phyloP scores from a whole-genome alignment of 2,113 vertebrate genomes.

The Macheiramphus alcinus region DNA sequence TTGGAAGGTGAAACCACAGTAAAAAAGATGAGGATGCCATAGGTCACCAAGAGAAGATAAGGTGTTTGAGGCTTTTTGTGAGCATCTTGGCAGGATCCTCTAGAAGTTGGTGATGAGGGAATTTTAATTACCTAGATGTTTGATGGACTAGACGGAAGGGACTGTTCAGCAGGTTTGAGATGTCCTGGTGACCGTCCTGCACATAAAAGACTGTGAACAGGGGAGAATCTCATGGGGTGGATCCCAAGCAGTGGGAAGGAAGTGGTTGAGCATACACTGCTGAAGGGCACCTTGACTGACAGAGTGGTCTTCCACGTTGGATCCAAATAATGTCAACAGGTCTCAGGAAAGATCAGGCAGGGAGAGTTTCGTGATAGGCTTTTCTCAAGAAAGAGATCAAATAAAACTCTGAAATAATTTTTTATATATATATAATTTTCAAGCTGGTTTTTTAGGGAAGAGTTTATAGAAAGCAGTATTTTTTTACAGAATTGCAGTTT shows the following conservation, averaged over 20 bases:
- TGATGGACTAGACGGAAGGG: rapidly evolving
- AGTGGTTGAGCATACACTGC: background rate
- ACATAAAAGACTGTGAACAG: background rate
- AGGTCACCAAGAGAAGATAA: background rate
- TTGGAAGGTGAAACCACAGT: background rate
- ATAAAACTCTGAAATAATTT: background rate
- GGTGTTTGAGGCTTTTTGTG: background rate
- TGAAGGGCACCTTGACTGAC: background rate
- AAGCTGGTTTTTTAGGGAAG: background rate
- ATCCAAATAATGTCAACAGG: background rate
- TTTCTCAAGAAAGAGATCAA: background rate
- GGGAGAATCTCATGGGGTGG: background rate
- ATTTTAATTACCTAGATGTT: background rate
- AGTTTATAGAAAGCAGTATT: background rate
- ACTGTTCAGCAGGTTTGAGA: background rate
- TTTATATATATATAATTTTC: background rate
- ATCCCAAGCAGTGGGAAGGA: background rate
- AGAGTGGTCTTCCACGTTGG: background rate
- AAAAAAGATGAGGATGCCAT: background rate
- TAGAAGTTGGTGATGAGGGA: background rate
- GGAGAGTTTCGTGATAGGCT: background rate
- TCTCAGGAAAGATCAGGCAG: background rate
- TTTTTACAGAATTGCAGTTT: background rate
- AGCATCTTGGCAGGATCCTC: background rate
- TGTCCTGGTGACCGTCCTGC: background rate